phyloP scores from a whole-genome alignment of 2,113 vertebrate genomes.

The Ptyas mucosa region DNA sequence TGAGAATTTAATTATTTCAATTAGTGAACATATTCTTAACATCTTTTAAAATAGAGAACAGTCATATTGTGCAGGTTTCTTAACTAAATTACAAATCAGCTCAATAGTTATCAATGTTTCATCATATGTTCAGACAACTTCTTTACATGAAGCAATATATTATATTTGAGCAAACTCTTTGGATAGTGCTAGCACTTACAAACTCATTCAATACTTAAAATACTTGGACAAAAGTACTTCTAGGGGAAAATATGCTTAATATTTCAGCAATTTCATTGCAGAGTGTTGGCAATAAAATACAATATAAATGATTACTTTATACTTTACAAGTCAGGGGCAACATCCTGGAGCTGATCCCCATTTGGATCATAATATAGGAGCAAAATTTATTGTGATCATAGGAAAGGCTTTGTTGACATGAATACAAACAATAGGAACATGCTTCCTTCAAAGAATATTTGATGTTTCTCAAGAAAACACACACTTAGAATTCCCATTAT shows the following conservation, averaged over 20 bases:
- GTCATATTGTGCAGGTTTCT: neutral
- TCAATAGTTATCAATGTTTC: neutral
- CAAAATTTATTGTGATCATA: neutral
- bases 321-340: rapidly evolving
- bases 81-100: neutral
- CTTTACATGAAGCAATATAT: neutral
- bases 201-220: neutral
- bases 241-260: neutral
- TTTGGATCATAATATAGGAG: neutral
- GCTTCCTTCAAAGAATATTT: neutral
- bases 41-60: neutral
- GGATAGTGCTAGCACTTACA: neutral
- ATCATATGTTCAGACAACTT: neutral
- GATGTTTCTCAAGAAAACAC: neutral
- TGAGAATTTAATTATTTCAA: neutral
- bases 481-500: slow-evolving; percentile 12
- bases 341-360: neutral
- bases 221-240: neutral
- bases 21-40: slow-evolving; percentile 2
- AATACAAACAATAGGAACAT: neutral
- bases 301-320: neutral
- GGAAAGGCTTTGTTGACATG: neutral
- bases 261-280: neutral
- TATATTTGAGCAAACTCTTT: neutral
- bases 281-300: neutral